Conservation (phyloP, 2,888 invertebrate species). For the Drosophila neotestacea region DNA sequence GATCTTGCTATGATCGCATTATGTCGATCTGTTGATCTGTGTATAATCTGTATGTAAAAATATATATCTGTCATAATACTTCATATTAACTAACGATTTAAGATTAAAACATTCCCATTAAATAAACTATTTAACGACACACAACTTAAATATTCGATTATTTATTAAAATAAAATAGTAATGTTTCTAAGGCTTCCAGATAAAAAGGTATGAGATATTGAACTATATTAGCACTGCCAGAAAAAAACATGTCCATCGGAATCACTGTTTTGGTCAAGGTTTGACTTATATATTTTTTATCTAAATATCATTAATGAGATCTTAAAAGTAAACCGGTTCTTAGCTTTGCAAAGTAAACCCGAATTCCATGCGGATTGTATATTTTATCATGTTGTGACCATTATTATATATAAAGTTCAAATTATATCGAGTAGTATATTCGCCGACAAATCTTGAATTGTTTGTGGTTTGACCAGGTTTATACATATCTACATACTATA, state of each 20-base stretch:
- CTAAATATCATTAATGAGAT: too few relatives aligned
- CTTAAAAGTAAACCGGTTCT: too few relatives aligned
- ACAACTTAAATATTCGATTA: not conserved
- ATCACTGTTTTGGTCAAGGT: too few relatives aligned
- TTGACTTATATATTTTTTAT: too few relatives aligned
- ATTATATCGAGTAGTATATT: not conserved
- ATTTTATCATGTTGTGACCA: too few relatives aligned
- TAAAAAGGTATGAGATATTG: too few relatives aligned
- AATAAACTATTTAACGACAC: conserved; percentile 45
- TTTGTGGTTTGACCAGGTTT: not conserved
- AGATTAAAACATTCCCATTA: conserved; percentile 55
- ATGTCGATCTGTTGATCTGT: conserved; percentile 26
- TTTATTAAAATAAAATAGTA: not conserved
- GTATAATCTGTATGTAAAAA: conserved; percentile 51
- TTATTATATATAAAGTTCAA: not conserved
- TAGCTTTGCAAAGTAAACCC: too few relatives aligned
- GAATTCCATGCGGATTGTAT: too few relatives aligned
- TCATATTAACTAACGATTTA: conserved; percentile 33
- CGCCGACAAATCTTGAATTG: not conserved
- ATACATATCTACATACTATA: not conserved
- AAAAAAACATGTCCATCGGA: too few relatives aligned
- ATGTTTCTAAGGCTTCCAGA: too few relatives aligned
- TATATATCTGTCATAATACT: conserved; percentile 29
- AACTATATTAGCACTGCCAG: too few relatives aligned
- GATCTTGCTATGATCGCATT: conserved; percentile 10